phyloP scores from a whole-genome alignment of 2,888 invertebrate genomes.

The Andrena hattorfiana region DNA sequence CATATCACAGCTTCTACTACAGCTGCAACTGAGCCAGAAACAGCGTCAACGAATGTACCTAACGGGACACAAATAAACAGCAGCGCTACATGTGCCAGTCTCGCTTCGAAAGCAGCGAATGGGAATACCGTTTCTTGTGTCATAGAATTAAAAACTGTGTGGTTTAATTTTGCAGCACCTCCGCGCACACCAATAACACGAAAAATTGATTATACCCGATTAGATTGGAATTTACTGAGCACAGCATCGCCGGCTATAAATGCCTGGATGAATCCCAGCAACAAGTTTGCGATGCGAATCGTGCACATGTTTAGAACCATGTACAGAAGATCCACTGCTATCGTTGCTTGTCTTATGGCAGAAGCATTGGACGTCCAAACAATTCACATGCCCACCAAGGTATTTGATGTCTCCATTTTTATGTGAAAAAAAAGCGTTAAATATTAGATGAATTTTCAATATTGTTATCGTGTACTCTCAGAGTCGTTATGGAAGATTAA shows the following conservation, averaged over 20 bases:
- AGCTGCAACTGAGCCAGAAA: conserved; percentile 69
- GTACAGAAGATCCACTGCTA: conserved; percentile 93
- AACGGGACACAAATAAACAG: conserved; percentile 84
- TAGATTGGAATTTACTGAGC: conserved; percentile 98
- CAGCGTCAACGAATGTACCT: conserved; percentile 69
- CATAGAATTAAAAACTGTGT: conserved; percentile 95
- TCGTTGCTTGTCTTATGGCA: conserved; percentile 97
- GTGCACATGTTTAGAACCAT: conserved; percentile 93
- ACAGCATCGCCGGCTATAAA: conserved; percentile 98
- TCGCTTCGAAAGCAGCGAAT: conserved; percentile 87
- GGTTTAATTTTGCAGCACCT: conserved; percentile 99
- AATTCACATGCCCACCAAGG: conserved; percentile 92
- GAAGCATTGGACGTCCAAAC: conserved; percentile 95
- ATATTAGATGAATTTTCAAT: not conserved
- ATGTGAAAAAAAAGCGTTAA: not conserved
- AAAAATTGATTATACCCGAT: conserved; percentile 96
- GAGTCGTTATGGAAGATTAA: conserved; percentile 96
- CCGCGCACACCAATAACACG: conserved; percentile 97
- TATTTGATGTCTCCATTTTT: conserved; percentile 79
- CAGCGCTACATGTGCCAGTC: conserved; percentile 75
- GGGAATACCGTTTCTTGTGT: conserved; percentile 94
- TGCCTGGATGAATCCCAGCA: conserved; percentile 99
- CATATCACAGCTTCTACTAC: conserved; percentile 56
- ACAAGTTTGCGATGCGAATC: conserved; percentile 94
- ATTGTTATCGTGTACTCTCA: conserved; percentile 79